These are phyloP conservation scores for Scaptomyza montana DNA, from an alignment of 1,140 invertebrate species.

Conservation along the genomic window DNA sequence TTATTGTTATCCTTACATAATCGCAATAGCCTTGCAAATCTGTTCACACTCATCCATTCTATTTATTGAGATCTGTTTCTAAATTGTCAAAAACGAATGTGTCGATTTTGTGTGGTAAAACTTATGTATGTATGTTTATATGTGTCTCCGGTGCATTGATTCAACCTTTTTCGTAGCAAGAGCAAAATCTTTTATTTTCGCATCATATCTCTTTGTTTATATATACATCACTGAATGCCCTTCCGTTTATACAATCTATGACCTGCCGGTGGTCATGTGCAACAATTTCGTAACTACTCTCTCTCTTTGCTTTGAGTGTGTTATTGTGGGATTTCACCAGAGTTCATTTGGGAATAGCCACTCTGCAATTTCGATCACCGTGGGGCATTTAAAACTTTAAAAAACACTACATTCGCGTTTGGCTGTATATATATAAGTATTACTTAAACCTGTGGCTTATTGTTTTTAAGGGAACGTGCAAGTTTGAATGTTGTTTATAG, in stretches of 20 bases:
- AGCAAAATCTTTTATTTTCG: constrained; percentile 12
- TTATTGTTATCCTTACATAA: constrained; percentile 7
- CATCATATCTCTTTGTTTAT: not conserved
- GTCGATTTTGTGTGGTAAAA: constrained; percentile 22
- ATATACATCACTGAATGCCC: not conserved
- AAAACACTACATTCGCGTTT: not conserved
- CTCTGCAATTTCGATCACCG: not conserved
- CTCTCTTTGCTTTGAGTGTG: not conserved
- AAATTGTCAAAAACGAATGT: constrained; percentile 1
- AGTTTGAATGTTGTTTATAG: no score
- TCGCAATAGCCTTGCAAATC: not conserved
- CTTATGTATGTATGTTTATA: not conserved
- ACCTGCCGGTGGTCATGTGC: not conserved
- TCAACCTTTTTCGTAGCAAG: constrained; percentile 10
- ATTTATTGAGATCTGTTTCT: not conserved
- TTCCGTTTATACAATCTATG: not conserved
- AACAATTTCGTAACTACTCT: constrained; percentile 10
- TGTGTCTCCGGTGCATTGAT: constrained; percentile 2
- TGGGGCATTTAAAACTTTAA: constrained; percentile 14
- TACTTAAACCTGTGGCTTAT: no score
- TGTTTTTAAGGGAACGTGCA: no score
- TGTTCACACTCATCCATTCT: not conserved
- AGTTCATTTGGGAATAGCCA: not conserved
- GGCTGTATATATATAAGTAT: no score
- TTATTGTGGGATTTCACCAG: constrained; percentile 12